Evolutionary conservation across 2,888 invertebrate genomes (phyloP).

Genomic region (Lithosia quadra): DNA sequence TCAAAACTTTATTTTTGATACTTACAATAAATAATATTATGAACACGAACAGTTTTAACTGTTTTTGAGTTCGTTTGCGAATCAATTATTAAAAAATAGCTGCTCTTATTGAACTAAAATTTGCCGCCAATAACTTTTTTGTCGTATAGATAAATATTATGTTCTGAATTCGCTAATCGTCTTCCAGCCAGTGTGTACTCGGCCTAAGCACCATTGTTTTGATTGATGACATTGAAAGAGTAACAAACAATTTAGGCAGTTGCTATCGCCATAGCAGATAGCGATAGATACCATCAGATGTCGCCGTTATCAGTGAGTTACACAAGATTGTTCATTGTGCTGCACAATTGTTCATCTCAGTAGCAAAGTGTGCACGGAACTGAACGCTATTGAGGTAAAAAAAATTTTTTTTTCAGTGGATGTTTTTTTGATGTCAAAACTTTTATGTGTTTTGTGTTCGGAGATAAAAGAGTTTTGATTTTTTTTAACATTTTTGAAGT

Average conservation of each 20-base stretch:
- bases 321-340: not conserved
- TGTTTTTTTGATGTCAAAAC: not conserved
- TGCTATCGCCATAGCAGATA: constrained; percentile 36
- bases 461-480: not conserved
- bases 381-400: constrained; percentile 20
- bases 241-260: constrained; percentile 8
- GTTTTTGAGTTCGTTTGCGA: too few relatives aligned
- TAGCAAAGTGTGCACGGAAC: constrained; percentile 12
- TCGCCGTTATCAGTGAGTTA: constrained; percentile 36
- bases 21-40: too few relatives aligned
- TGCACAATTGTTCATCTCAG: constrained; percentile 17
- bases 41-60: too few relatives aligned
- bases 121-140: too few relatives aligned
- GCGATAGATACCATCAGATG: constrained; percentile 16
- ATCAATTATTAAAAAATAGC: too few relatives aligned
- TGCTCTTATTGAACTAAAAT: too few relatives aligned
- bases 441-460: not conserved
- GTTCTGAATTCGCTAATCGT: too few relatives aligned
- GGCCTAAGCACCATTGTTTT: not conserved
- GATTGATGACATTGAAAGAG: constrained; percentile 15
- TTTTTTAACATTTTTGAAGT: not conserved
- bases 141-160: too few relatives aligned
- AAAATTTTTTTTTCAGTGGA: constrained; percentile 4
- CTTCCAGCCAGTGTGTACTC: not conserved
- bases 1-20: too few relatives aligned